Base-by-base conservation (phyloP, 2,113 vertebrate genomes). In the Lamprologus ornatipinnis region DNA sequence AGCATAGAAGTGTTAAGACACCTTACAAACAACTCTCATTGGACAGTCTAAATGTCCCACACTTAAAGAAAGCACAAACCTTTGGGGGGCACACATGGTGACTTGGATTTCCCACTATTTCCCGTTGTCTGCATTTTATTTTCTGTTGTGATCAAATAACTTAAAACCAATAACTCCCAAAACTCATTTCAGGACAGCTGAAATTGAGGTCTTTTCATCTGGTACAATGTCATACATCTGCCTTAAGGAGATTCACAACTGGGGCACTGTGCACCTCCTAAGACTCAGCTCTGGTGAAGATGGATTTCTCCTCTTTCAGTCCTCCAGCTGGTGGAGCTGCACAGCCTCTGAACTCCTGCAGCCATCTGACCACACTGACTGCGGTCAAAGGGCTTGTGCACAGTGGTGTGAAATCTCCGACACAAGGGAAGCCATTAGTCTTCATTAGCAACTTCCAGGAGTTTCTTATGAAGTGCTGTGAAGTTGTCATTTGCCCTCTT, bases 401-500 rank as follows among this genome's bases (percentile, higher is more conserved):
- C 87, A 9, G 47, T n/a, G 85, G 95, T 95, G 94, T 95, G 95
- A 96, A 95, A 93, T 94, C 91, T 93, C 89, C 70, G 88, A 94
- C 95, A 85, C 82, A 87, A 94, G 91, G 95, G 93, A 94, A 95
- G 94, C 96, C 95, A 95, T 97, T 96, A 96, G 94, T 94, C 93
- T 96, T 96, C 96, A 97, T 97, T 97, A 97, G 96, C 95, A 96
- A 94, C 93, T 96, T 95, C 95, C 94, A 96, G 95, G 92, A 95
- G 96, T 94, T 95, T 95, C 94, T 97, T 96, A 96, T 95, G 94
- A 96, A 96, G 95, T 96, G 95, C 95, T 95, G 96, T 95, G 94
- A 96, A 96, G 94, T 95, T 95, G 95, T 96, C 94, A 93, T 96
- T 95, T 95, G 92, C 89, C 90, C 83, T 90, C 94, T 94, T 95